Base-by-base conservation (phyloP, 2,113 vertebrate genomes). In the Egretta garzetta region DNA sequence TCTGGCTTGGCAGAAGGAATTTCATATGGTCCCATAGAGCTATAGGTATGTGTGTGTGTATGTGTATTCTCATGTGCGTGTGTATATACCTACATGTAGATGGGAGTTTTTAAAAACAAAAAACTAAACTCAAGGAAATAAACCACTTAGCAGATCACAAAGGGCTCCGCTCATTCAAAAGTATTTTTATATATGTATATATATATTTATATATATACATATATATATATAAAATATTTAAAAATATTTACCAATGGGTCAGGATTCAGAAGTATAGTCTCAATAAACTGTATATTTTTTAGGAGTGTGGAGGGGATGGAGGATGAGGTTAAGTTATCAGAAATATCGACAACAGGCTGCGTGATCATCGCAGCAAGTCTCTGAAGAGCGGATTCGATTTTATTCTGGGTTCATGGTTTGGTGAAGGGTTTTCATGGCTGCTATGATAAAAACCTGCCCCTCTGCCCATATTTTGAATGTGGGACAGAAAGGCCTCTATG, bases 331-430 rank as follows among this genome's bases (percentile, higher is more conserved):
- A 67, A 71, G 28, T n/a, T 60, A 41, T 53, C 39, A 75, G 74
- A 85, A 68, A 16, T 35, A 62, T 22, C 74, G 43, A 8, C 19
- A 41, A 9, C 8, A 56, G 26, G 55, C 27, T 52, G 24, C 23
- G 5, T 21, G 63, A 67, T 17, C 50, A 47, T 37, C 0, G 0
- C 0, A 1, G 26, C 1, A 37, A 72, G 28, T 41, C 28, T 59
- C 58, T 75, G 58, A 63, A 79, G 60, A 50, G 28, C 5, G 4
- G 16, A 30, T 55, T 66, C 62, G 86, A 50, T 73, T 84, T 91
- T 66, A 15, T 33, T 28, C 49, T 56, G 53, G 28, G n/a, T 47
- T 93, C 53, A 19, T 72, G 70, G 47, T 58, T 47, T 73, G 77
- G 62, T 75, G 53, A 74, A 93, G 37, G 28, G 22, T 53, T 94